Conservation (phyloP, 1,140 invertebrate species). For the Steinernema khuongi region DNA sequence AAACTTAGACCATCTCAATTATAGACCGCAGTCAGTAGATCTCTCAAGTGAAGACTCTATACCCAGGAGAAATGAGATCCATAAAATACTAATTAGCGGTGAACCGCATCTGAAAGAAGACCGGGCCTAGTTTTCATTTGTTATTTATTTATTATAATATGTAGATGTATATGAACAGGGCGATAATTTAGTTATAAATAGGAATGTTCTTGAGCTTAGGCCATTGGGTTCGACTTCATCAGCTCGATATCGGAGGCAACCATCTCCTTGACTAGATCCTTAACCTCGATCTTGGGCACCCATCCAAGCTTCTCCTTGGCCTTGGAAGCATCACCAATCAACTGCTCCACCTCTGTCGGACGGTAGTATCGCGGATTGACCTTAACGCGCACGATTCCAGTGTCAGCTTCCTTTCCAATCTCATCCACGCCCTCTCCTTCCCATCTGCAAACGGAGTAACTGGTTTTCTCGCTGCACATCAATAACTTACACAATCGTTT, state of each 20-base stretch:
- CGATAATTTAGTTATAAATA: too few relatives aligned
- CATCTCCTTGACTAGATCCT: slow-evolving; percentile 88
- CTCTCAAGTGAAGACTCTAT: too few relatives aligned
- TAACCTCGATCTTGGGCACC: slow-evolving; percentile 70
- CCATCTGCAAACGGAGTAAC: slow-evolving; percentile 68
- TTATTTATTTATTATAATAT: too few relatives aligned
- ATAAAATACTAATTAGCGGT: too few relatives aligned
- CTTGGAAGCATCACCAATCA: slow-evolving; percentile 84
- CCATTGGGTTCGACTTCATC: slow-evolving; percentile 79
- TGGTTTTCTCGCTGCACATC: not conserved
- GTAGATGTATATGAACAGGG: too few relatives aligned
- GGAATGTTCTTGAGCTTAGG: too few relatives aligned
- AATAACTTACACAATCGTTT: slow-evolving; percentile 36
- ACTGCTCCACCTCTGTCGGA: slow-evolving; percentile 91
- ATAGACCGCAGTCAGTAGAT: not conserved
- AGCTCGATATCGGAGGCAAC: slow-evolving; percentile 80
- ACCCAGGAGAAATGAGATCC: too few relatives aligned
- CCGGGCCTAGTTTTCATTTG: too few relatives aligned
- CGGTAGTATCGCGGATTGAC: slow-evolving; percentile 92
- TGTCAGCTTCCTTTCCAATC: slow-evolving; percentile 76
- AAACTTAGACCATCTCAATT: not conserved
- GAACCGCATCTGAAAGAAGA: too few relatives aligned
- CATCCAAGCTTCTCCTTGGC: slow-evolving; percentile 80
- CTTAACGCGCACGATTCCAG: slow-evolving; percentile 74
- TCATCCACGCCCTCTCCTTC: slow-evolving; percentile 77